Evolutionary conservation across 2,113 vertebrate genomes (phyloP).

Genomic region (Pipa parva): DNA sequence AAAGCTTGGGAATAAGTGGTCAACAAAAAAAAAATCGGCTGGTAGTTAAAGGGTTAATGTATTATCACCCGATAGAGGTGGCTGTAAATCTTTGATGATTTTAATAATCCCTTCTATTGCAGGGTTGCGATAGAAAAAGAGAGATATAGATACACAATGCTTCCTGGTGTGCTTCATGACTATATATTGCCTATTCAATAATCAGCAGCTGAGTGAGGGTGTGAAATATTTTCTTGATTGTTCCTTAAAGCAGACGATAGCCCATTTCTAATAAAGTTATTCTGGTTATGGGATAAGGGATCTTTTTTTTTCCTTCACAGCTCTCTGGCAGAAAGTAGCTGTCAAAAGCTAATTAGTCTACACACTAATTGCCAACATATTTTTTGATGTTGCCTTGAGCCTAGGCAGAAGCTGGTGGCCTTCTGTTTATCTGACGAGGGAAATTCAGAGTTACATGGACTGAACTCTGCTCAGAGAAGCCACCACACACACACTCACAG

Average conservation of each 20-base stretch:
- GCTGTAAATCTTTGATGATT: too few relatives aligned
- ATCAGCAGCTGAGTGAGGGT: too few relatives aligned
- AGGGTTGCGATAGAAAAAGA: too few relatives aligned
- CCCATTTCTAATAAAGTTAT: conserved; percentile 6
- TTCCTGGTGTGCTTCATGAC: too few relatives aligned
- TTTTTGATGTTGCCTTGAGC: conserved; percentile 29
- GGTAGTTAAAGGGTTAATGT: too few relatives aligned
- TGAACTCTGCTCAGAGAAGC: conserved; percentile 19
- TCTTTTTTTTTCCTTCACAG: conserved; percentile 10
- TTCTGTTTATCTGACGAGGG: conserved; percentile 24
- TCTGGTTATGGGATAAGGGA: neutral
- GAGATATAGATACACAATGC: too few relatives aligned
- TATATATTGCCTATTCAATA: too few relatives aligned
- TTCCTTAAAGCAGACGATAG: neutral
- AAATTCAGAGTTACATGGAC: conserved; percentile 4
- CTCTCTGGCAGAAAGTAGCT: conserved; percentile 17
- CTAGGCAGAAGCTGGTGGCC: conserved; percentile 18
- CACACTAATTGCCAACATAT: conserved; percentile 31
- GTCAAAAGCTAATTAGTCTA: conserved; percentile 33
- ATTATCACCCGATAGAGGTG: too few relatives aligned
- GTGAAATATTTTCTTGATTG: neutral
- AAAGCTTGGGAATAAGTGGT: too few relatives aligned
- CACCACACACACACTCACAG: too few relatives aligned
- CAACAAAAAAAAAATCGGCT: too few relatives aligned
- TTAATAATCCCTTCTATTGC: too few relatives aligned